Percentiles rank a stretch among this genome's conserved stretches.
These are phyloP conservation scores for Buphagus erythrorhynchus DNA, from an alignment of 2,797 vertebrate species.

Conservation along the genomic window DNA sequence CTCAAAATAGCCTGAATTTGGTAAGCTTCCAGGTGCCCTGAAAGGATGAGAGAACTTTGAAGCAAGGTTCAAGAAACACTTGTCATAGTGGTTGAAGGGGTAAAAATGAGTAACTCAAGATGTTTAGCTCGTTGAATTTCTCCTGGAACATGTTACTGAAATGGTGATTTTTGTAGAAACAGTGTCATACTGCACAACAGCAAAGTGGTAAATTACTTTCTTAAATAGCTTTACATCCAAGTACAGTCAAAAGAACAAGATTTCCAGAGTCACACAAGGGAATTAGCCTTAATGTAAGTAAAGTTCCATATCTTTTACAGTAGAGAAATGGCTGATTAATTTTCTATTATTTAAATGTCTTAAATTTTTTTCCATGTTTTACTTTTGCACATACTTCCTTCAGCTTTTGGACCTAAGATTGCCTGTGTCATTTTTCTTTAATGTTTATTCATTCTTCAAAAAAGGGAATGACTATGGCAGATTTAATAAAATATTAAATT, in stretches of 20 bases:
- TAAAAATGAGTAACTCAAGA: slow-evolving; percentile 51
- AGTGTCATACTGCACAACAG: slow-evolving; percentile 18
- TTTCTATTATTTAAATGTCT: neutral
- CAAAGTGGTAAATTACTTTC: slow-evolving; percentile 8
- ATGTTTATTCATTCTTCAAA: neutral
- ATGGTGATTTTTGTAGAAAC: slow-evolving; percentile 29
- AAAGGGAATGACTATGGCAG: neutral
- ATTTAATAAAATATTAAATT: slow-evolving; percentile 54
- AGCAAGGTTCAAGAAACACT: slow-evolving; percentile 33
- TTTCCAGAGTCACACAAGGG: neutral
- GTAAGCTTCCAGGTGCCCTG: slow-evolving; percentile 34
- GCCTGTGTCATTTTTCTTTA: neutral
- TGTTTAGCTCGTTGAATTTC: slow-evolving; percentile 24
- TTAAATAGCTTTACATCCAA: slow-evolving; percentile 25
- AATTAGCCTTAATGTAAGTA: slow-evolving; percentile 8
- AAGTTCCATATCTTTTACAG: neutral
- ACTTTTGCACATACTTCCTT: neutral
- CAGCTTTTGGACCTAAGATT: neutral
- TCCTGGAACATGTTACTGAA: slow-evolving; percentile 26
- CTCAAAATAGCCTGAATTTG: slow-evolving; percentile 38
- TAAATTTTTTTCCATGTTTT: neutral
- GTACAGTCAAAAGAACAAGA: slow-evolving; percentile 20
- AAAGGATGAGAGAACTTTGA: slow-evolving; percentile 29
- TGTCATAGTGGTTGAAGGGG: slow-evolving; percentile 23
- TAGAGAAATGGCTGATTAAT: neutral